Evolutionary conservation across 2,888 invertebrate species (phyloP).

Genomic region (Ethmia dodecea): DNA sequence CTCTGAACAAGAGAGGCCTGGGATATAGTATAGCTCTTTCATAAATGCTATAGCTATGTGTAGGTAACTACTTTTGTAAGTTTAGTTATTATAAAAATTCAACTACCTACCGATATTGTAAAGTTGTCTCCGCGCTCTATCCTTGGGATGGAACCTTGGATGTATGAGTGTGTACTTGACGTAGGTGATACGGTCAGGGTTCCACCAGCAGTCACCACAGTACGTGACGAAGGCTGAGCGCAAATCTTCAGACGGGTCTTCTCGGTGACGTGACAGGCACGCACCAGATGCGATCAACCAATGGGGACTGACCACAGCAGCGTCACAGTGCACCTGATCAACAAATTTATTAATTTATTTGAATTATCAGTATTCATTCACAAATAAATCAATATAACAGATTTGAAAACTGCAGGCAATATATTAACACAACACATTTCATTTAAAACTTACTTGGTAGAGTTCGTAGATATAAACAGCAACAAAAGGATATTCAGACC

Average conservation of each 20-base stretch:
- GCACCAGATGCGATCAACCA: conserved; percentile 57
- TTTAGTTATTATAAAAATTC: too few species aligned
- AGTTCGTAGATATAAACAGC: conserved; percentile 59
- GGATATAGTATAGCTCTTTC: too few species aligned
- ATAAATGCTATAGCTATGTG: too few species aligned
- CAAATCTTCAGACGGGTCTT: conserved; percentile 28
- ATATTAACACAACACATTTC: too few species aligned
- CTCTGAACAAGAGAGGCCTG: too few species aligned
- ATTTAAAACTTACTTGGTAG: conserved; percentile 40
- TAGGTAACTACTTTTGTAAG: too few species aligned
- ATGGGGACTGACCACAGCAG: conserved; percentile 53
- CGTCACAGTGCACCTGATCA: conserved; percentile 55
- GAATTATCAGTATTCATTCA: not conserved
- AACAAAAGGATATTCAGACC: conserved; percentile 50
- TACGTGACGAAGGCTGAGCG: conserved; percentile 55
- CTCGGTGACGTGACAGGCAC: conserved; percentile 49
- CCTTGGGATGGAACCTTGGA: conserved; percentile 41
- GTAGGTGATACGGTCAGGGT: conserved; percentile 47
- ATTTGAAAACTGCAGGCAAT: too few species aligned
- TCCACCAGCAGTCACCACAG: conserved; percentile 52
- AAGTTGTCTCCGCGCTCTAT: conserved; percentile 35
- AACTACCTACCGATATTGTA: conserved; percentile 50
- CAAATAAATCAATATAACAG: not conserved
- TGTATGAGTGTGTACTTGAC: conserved; percentile 54
- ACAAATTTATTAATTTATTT: not conserved